Evolutionary conservation across 2,888 invertebrate species (phyloP).

Genomic region (Drosophila atroscutellata): DNA sequence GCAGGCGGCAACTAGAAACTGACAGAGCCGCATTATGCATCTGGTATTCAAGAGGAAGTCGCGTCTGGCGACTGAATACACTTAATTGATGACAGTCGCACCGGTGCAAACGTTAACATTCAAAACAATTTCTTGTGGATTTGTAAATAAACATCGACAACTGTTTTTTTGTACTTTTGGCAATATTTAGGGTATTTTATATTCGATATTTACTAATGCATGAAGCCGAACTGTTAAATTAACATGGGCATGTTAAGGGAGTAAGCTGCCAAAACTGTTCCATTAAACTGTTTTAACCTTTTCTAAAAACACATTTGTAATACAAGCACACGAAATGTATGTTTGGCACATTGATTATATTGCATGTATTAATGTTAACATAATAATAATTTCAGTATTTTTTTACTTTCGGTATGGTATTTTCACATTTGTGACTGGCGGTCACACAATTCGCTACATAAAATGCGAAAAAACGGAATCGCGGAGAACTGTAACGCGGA

Average conservation of each 20-base stretch:
- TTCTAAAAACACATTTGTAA: neutral
- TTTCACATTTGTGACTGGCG: conserved; percentile 8
- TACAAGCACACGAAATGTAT: neutral
- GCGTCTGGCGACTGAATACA: conserved; percentile 10
- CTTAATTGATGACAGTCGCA: conserved; percentile 12
- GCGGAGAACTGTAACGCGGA: conserved; percentile 65
- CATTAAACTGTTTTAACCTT: neutral
- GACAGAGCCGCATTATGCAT: conserved; percentile 59
- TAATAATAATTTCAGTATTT: conserved; percentile 8
- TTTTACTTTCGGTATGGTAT: conserved; percentile 22
- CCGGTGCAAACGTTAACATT: conserved; percentile 15
- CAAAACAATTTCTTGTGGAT: neutral
- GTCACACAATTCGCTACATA: conserved; percentile 54
- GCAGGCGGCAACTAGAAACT: conserved; percentile 41
- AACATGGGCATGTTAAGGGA: neutral
- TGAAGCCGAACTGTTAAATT: conserved; percentile 6
- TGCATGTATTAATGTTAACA: neutral
- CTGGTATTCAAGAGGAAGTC: conserved; percentile 1
- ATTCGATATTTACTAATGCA: neutral
- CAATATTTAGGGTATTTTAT: conserved; percentile 35
- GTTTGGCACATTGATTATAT: neutral
- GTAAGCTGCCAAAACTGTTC: neutral
- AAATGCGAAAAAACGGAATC: conserved; percentile 67
- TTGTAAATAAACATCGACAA: conserved; percentile 52
- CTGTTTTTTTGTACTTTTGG: conserved; percentile 22